phyloP scores from a whole-genome alignment of 2,888 invertebrate genomes.

The Mythimna ferrago region DNA sequence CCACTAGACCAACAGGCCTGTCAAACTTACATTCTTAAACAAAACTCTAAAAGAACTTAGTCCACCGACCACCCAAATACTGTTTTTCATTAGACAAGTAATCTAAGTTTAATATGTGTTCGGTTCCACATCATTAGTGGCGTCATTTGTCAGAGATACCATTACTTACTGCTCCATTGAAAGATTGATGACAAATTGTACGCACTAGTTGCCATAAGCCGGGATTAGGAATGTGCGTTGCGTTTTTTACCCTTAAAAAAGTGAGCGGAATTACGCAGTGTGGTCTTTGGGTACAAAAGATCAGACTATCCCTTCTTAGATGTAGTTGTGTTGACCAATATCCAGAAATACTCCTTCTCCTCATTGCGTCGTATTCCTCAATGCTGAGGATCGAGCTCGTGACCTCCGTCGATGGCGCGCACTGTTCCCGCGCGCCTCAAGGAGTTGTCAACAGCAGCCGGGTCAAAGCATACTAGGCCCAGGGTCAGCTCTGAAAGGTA shows the following conservation, averaged over 20 bases:
- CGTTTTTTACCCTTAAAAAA: conserved; percentile 57
- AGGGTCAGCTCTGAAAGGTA: too few relatives aligned
- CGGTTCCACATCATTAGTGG: conserved; percentile 64
- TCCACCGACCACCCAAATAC: conserved; percentile 59
- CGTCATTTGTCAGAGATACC: conserved; percentile 66
- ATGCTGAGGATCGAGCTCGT: too few relatives aligned
- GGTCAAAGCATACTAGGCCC: too few relatives aligned
- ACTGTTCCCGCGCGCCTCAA: too few relatives aligned
- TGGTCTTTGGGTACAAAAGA: conserved; percentile 20
- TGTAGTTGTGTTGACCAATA: too few relatives aligned
- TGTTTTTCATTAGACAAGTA: conserved; percentile 52
- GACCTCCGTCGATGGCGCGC: too few relatives aligned
- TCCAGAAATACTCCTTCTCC: too few relatives aligned
- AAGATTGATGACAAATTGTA: conserved; percentile 67
- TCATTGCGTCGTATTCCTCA: too few relatives aligned
- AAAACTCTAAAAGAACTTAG: conserved; percentile 10
- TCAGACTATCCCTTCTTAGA: not conserved
- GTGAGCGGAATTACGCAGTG: conserved; percentile 24
- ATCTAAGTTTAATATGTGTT: conserved; percentile 63
- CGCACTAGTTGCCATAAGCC: conserved; percentile 39
- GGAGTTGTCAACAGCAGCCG: too few relatives aligned
- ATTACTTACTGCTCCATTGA: conserved; percentile 58
- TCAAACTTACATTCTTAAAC: not conserved
- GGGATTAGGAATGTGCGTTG: conserved; percentile 55
- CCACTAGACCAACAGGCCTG: too few relatives aligned